Base-by-base conservation (phyloP, 1,140 invertebrate species). In the Pseudomyrmex concolor region DNA sequence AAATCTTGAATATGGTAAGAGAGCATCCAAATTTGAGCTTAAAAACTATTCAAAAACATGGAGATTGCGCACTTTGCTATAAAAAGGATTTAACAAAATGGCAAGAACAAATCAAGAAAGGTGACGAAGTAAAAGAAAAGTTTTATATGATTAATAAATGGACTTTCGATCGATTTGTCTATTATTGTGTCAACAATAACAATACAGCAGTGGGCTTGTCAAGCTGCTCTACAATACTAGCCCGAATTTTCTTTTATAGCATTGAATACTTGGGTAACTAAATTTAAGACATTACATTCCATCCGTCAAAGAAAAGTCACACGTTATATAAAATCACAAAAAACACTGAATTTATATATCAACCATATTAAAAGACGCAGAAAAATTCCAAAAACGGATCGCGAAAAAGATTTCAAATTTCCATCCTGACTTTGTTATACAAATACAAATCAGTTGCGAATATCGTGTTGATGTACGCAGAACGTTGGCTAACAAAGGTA, bases 371-470 rank as follows among this genome's bases (percentile, higher is more conserved):
- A 51, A 12, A 55, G 54, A n/a, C 13, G 54, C 54, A 55, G 82
- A 84, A 57, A 48, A 4, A 25, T 85, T 81, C 34, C 84, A 82
- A 60, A 67, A 82, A 57, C 55, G 19, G 54, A 67, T 67, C 0
- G 22, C 68, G 1, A 57, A 66, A 51, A 9, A 55, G 15, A 74
- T 82, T 59, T 45, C 12, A 59, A n/a, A 81, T 43, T 84, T 25
- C 19, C 2, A 80, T 62, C 73, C 34, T 68, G 34, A 34, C 34
- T 34, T 34, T 34, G 67, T 86, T 7, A 80, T 86, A n/a, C n/a
- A 17, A 84, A 81, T 60, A 73, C 73, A 0, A 76, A 86, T 80
- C 77, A 87, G 83, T 50, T 82, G 68, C 50, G 64, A 87, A 59
- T 87, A 87, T 62, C 25, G 59, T 9, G 43, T 63, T 8, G 45